phyloP scores from a whole-genome alignment of 2,113 vertebrate genomes.

The Aviceda subcristata region DNA sequence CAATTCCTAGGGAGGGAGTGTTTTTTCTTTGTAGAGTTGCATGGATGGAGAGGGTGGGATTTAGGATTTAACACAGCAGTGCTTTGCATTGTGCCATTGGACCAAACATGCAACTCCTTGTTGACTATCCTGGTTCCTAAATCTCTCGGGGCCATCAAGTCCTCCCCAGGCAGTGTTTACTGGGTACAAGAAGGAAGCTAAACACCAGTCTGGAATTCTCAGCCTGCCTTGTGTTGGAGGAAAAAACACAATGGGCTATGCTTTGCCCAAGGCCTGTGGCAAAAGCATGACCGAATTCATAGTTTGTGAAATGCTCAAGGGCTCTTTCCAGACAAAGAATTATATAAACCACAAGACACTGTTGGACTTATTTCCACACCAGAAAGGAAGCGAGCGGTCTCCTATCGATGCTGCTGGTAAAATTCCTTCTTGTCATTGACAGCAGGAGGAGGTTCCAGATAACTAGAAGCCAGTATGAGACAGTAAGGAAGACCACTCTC shows the following conservation, averaged over 20 bases:
- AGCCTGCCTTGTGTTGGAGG: neutral
- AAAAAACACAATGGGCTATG: neutral
- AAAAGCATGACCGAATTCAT: neutral
- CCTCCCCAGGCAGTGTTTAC: neutral
- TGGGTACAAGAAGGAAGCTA: neutral
- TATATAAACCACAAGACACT: neutral
- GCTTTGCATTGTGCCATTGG: neutral
- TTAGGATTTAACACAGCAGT: neutral
- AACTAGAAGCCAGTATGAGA: neutral
- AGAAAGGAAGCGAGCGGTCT: neutral
- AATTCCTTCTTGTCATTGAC: neutral
- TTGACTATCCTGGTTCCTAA: neutral
- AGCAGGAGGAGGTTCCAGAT: neutral
- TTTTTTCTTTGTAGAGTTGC: neutral
- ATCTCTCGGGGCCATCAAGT: neutral
- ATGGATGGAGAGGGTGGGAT: neutral
- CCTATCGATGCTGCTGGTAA: neutral
- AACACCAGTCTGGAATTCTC: neutral
- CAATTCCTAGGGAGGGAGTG: neutral
- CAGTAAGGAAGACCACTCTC: neutral
- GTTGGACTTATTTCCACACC: neutral
- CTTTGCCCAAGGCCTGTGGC: neutral
- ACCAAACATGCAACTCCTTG: neutral
- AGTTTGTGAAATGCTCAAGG: neutral
- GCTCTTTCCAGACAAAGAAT: neutral